Percentiles rank a stretch among this genome's conserved stretches.
These are phyloP conservation scores for Drosophila limbata DNA, from an alignment of 2,888 invertebrate genomes.

Conservation along the genomic window DNA sequence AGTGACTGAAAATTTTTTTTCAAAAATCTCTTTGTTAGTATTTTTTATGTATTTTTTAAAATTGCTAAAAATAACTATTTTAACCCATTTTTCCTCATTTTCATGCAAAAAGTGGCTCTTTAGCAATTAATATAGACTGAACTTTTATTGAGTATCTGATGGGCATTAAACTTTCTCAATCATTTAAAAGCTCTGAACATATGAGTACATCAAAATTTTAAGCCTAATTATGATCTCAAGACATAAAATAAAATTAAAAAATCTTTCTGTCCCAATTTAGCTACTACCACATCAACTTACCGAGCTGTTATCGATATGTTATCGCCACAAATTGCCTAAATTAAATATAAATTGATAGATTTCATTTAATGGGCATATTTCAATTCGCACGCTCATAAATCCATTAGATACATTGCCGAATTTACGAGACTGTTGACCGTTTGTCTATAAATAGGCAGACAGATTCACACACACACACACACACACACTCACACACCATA, in stretches of 20 bases:
- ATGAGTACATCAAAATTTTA: no score
- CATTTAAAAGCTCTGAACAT: no score
- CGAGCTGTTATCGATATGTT: background rate
- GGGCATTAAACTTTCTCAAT: no score
- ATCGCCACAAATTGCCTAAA: conserved; percentile 9
- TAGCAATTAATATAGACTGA: no score
- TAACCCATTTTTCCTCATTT: no score
- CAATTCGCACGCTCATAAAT: conserved; percentile 41
- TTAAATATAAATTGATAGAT: conserved; percentile 20
- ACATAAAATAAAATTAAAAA: background rate
- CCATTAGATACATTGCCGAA: conserved; percentile 40
- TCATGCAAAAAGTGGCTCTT: no score
- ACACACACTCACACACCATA: conserved; percentile 2
- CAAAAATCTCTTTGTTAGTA: no score
- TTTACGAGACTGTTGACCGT: conserved; percentile 9
- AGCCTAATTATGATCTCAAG: no score
- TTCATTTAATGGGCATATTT: conserved; percentile 21
- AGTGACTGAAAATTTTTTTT: no score
- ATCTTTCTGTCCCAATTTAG: background rate
- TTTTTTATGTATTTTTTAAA: no score
- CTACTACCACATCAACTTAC: background rate
- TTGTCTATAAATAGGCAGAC: conserved; percentile 17
- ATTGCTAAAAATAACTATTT: no score
- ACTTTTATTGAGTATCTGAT: no score
- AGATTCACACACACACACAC: background rate